Percentiles rank a stretch among this genome's conserved stretches.
phyloP scores from a whole-genome alignment of 2,888 invertebrate genomes.

The Heliconius cydno region DNA sequence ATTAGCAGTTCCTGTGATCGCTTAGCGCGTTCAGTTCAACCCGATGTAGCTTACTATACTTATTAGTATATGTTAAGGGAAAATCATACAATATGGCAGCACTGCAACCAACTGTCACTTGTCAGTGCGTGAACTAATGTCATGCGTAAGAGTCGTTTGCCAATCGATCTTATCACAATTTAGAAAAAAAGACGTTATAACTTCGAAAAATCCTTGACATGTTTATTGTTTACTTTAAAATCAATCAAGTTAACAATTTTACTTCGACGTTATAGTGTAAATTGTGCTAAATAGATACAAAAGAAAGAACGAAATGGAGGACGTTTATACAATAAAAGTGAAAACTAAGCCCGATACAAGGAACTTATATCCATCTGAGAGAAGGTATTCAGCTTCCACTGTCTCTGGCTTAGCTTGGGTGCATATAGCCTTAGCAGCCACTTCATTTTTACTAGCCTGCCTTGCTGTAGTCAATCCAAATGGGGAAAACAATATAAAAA shows the following conservation, averaged over 20 bases:
- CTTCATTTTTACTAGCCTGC: conserved; percentile 83
- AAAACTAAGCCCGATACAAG: conserved; percentile 84
- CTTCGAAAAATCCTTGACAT: conserved; percentile 44
- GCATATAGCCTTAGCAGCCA: conserved; percentile 84
- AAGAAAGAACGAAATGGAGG: conserved; percentile 80
- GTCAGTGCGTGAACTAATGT: conserved; percentile 53
- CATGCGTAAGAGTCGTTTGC: conserved; percentile 51
- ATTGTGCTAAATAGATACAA: conserved; percentile 50
- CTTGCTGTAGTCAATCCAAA: conserved; percentile 75
- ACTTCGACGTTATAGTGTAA: conserved; percentile 44
- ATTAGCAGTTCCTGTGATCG: neutral
- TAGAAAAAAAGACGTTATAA: conserved; percentile 49
- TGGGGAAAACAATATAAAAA: conserved; percentile 42
- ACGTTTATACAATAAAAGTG: conserved; percentile 87
- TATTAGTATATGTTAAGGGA: neutral
- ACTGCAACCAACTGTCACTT: conserved; percentile 43
- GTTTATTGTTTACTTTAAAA: conserved; percentile 35
- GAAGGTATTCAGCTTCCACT: conserved; percentile 86
- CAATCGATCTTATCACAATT: conserved; percentile 39
- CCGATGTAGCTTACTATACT: neutral
- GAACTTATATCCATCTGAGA: conserved; percentile 85
- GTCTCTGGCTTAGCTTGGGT: conserved; percentile 86
- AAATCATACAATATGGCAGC: neutral
- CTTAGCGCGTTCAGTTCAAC: no score
- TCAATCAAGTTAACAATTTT: conserved; percentile 29